A percentile compares a stretch with the other conserved stretches of the same genome.
phyloP scores from a whole-genome alignment of 2,888 invertebrate species.

The Eucriotettix oculatus region DNA sequence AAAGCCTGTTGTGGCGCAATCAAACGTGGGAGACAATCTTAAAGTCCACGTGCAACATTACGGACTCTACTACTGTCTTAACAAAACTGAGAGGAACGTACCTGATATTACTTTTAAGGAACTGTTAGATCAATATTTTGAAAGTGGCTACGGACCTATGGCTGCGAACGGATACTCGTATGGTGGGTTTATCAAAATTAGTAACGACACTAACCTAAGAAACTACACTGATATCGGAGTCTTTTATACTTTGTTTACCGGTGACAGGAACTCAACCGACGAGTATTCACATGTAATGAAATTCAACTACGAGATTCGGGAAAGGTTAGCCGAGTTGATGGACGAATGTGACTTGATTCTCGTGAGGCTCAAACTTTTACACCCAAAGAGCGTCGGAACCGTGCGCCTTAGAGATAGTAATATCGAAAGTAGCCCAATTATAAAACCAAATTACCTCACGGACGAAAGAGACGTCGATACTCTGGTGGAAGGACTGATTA shows the following conservation, averaged over 20 bases:
- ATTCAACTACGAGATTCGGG: too few species aligned
- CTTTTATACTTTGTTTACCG: neutral
- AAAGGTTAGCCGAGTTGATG: too few species aligned
- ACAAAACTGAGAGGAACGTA: neutral
- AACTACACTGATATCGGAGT: neutral
- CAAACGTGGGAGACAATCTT: conserved; percentile 24
- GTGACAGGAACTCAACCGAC: neutral
- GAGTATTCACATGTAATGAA: neutral
- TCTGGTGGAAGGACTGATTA: conserved; percentile 31
- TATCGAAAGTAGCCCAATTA: conserved; percentile 38
- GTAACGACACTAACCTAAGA: neutral
- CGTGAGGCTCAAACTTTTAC: conserved; percentile 20
- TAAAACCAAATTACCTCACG: conserved; percentile 44
- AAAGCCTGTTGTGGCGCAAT: conserved; percentile 17
- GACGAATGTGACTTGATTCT: neutral
- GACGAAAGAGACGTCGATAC: conserved; percentile 36
- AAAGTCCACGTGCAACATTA: conserved; percentile 22
- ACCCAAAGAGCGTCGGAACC: conserved; percentile 36
- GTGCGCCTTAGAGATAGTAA: conserved; percentile 35
- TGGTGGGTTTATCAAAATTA: neutral
- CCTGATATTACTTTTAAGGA: too few species aligned
- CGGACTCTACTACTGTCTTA: neutral
- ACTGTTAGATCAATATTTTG: neutral
- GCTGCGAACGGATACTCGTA: conserved; percentile 11
- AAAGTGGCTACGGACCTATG: conserved; percentile 23